These are phyloP conservation scores for Crocidura indochinensis DNA, from an alignment of 2,797 vertebrate species.

Conservation along the genomic window DNA sequence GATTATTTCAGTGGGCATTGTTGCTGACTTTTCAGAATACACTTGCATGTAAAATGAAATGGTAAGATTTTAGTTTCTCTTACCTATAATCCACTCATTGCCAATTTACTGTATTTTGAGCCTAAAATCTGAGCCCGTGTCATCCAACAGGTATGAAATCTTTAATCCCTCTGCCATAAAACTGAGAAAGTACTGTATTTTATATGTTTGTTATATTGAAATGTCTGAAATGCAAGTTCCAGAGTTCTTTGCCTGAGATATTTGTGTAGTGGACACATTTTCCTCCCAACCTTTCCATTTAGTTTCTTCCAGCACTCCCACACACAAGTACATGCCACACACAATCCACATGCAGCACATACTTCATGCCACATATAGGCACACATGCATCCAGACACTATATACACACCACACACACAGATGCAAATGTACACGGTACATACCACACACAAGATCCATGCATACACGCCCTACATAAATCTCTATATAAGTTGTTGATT, in stretches of 20 bases:
- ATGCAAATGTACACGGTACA: too few relatives aligned
- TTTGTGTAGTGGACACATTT: slow-evolving; percentile 67
- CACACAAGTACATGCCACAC: too few relatives aligned
- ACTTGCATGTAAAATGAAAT: slow-evolving; percentile 88
- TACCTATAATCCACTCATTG: slow-evolving; percentile 84
- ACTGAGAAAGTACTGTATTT: slow-evolving; percentile 90
- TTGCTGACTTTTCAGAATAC: slow-evolving; percentile 88
- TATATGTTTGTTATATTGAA: slow-evolving; percentile 84
- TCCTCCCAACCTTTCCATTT: slow-evolving; percentile 68
- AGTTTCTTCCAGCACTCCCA: background rate
- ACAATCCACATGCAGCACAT: too few relatives aligned
- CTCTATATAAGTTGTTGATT: slow-evolving; percentile 8
- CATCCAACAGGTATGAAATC: slow-evolving; percentile 84
- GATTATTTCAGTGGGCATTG: slow-evolving; percentile 90
- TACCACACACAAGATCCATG: too few relatives aligned
- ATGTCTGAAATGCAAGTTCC: slow-evolving; percentile 82
- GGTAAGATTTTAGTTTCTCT: slow-evolving; percentile 80
- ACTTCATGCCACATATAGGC: too few relatives aligned
- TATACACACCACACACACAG: too few relatives aligned
- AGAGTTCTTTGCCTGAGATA: slow-evolving; percentile 84
- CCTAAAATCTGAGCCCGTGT: slow-evolving; percentile 90
- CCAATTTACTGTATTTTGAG: slow-evolving; percentile 90
- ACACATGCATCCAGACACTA: too few relatives aligned
- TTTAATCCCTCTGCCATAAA: slow-evolving; percentile 86
- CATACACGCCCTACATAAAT: slow-evolving; percentile 33